Evolutionary conservation across 1,140 invertebrate genomes (phyloP), one percentile per base, ranked within the genome.

Genomic region (Camponotus pennsylvanicus): DNA sequence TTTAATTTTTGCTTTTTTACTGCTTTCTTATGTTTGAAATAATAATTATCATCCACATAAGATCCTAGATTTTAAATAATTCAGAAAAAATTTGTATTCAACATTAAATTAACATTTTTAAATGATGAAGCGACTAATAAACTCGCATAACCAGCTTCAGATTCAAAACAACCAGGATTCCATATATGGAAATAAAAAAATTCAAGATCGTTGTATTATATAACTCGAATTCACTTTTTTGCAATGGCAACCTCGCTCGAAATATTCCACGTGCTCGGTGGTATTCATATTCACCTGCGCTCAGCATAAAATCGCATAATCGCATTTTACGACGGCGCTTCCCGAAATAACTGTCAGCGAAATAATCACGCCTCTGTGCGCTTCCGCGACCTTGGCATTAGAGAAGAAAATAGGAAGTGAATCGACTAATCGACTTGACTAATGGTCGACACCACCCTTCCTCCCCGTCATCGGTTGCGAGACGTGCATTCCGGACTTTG

Each of bases 401-500:
- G 40, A 40, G 27, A 78, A 7, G 27, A 64, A 84, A 76, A 75
- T 15, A 57, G 40, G 15, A 61, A 75, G 6, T 84, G 78, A 27
- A n/a, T 32, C 34, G 70, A 42, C 34, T 52, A 61, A 8, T 9
- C 57, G 45, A 11, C 3, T 27, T 21, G 15, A 13, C 40, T 52
- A 52, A 52, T 52, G 15, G 4, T 52, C 15, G 4, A 52, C 27
- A 0, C 34, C 27, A 0, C n/a, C 55, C 52, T 40, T 21, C 34
- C 55, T 21, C 27, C 34, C 3, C 13, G 8, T n/a, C 34, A 37
- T 42, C n/a, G 4, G 13, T 0, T n/a, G 11, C 64, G 71, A 89
- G 84, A 90, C 86, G 82, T 9, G 77, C 11, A 55, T 49, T 69
- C 42, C 79, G 91, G 88, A 93, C 92, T 93, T 93, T 92, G 91